Evolutionary conservation across 2,797 vertebrate genomes (phyloP).

Genomic region (Lophotriccus pileatus): DNA sequence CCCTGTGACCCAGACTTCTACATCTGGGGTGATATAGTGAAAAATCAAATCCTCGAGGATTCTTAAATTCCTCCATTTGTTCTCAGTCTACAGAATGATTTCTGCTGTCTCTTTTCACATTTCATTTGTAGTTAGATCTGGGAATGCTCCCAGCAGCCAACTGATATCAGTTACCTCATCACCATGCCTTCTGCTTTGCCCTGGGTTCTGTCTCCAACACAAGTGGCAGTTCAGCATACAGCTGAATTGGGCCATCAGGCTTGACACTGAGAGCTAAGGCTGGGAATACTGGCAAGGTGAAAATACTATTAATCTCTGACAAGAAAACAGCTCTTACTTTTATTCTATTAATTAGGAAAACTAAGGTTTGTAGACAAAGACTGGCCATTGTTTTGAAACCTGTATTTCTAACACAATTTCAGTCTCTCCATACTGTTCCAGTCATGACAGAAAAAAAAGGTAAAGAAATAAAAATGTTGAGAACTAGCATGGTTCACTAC

Average conservation of each 20-base stretch:
- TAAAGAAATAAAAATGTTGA: not conserved
- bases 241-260: not conserved
- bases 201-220: not conserved
- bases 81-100: not conserved
- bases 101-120: not conserved
- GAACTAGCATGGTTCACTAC: not conserved
- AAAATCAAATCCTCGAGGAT: not conserved
- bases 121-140: not conserved
- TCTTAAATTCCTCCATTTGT: not conserved
- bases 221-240: not conserved
- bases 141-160: not conserved
- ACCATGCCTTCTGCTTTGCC: not conserved
- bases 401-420: not conserved
- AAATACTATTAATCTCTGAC: not conserved
- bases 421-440: not conserved
- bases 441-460: accelerated
- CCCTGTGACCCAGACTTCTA: not conserved
- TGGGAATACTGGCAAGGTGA: not conserved
- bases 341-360: not conserved
- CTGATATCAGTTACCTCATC: not conserved
- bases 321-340: not conserved
- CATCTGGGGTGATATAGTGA: not conserved
- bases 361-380: not conserved
- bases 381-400: not conserved
- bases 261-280: not conserved